phyloP scores from a whole-genome alignment of 2,113 vertebrate species.

The Okapia johnstoni region DNA sequence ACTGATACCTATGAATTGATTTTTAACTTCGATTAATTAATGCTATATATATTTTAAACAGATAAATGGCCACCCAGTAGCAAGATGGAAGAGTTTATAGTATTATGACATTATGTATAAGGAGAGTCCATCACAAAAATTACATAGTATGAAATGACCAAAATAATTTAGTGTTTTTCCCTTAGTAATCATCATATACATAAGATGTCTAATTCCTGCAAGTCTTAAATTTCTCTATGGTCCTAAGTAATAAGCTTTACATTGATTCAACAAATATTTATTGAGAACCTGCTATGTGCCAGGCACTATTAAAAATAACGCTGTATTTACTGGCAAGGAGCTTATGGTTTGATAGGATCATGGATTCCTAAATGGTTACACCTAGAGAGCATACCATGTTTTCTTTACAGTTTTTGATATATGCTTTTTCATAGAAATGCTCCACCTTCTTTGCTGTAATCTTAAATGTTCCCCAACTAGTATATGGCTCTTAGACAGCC shows the following conservation, averaged over 20 bases:
- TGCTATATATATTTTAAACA: not conserved
- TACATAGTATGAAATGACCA: not conserved
- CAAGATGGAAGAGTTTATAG: slow-evolving; percentile 21
- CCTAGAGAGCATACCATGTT: not conserved
- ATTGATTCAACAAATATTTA: slow-evolving; percentile 23
- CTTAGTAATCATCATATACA: not conserved
- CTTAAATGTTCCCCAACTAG: not conserved
- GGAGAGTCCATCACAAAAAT: not conserved
- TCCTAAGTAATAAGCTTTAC: slow-evolving; percentile 15
- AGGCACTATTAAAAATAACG: not conserved
- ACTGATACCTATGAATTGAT: not conserved
- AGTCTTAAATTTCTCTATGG: not conserved
- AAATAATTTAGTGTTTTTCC: not conserved
- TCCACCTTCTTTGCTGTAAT: not conserved
- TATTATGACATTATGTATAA: not conserved
- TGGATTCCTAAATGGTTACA: not conserved
- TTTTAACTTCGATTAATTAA: slow-evolving; percentile 3
- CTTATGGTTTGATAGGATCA: not conserved
- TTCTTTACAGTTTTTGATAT: slow-evolving; percentile 1
- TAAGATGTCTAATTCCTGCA: not conserved
- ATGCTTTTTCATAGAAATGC: not conserved
- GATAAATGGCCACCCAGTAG: not conserved
- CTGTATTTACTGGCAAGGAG: not conserved
- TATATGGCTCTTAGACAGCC: not conserved
- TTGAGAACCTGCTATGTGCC: not conserved